Conservation (phyloP, 1,140 invertebrate species). For the Acromyrmex echinatior region DNA sequence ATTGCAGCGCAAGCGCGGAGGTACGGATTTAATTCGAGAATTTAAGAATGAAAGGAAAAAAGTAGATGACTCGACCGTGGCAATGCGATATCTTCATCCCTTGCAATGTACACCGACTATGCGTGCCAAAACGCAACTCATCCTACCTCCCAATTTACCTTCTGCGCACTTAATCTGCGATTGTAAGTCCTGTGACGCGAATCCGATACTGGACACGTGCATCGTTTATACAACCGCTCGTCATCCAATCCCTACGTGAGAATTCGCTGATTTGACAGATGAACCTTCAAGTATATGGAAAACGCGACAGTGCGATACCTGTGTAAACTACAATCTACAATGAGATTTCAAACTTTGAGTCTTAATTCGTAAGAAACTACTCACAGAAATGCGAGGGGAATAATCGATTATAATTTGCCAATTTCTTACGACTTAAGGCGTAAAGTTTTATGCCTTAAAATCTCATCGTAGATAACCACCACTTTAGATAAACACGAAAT, state of each 20-base stretch:
- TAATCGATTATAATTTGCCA: no score
- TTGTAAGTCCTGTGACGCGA: conserved; percentile 31
- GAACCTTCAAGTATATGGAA: not conserved
- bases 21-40: not conserved
- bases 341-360: no score
- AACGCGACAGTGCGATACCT: no score
- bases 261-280: conserved; percentile 15
- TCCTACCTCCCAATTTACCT: not conserved
- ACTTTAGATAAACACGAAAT: not conserved
- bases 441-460: no score
- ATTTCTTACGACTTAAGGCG: no score
- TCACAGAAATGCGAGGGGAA: no score
- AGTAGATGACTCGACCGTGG: not conserved
- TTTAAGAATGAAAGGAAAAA: not conserved
- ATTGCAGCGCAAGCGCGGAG: not conserved
- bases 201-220: conserved; percentile 54
- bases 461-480: no score
- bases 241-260: not conserved
- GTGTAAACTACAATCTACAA: no score
- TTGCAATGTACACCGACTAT: not conserved
- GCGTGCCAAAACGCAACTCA: conserved; percentile 12
- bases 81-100: not conserved
- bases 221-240: conserved; percentile 25
- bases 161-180: conserved; percentile 46
- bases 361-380: no score